Base-by-base conservation (phyloP, 2,113 vertebrate species). In the Chloroceryle aenea region DNA sequence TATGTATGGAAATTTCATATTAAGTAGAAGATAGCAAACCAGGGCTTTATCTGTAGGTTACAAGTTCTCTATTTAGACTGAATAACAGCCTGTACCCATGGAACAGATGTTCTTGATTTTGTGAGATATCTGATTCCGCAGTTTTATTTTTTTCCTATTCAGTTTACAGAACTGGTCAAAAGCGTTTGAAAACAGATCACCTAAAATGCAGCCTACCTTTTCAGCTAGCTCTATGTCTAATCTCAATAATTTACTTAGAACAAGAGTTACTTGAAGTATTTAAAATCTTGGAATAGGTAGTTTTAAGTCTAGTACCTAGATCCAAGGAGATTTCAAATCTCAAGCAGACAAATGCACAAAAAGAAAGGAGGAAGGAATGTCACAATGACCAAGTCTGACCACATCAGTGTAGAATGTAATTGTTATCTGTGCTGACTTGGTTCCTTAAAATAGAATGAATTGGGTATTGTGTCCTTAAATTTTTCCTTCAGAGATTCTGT, bases 371-470 rank as follows among this genome's bases (percentile, higher is more conserved):
- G 71, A 58, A 73, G 25, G 43, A 93, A 89, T 91, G 42, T 50
- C 71, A 42, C 36, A 89, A 89, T 61, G 69, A 85, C 89, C 82
- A 89, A 53, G 43, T 85, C 77, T 91, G 56, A 56, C 42, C 52
- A n/a, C 61, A 74, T 94, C 58, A 47, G 2, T 42, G 40, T 45
- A 92, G 61, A 56, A 64, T 40, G 64, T 72, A 42, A 69, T 59
- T 78, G 80, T 84, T 93, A 84, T 78, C 80, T 95, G 59, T 58
- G 40, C 78, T 84, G 77, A 78, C 48, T 87, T 79, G 23, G 11
- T 45, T 87, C 36, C 81, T 89, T 82, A 78, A 90, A 73, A 66
- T n/a, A 43, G 73, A 78, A 87, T 63, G 42, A 94, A 92, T 68
- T 23, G 29, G 8, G 4, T 75, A 95, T 82, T 87, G 40, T 87